Base-by-base conservation (phyloP, 2,797 vertebrate genomes). In the Notolepis coatsorum region DNA sequence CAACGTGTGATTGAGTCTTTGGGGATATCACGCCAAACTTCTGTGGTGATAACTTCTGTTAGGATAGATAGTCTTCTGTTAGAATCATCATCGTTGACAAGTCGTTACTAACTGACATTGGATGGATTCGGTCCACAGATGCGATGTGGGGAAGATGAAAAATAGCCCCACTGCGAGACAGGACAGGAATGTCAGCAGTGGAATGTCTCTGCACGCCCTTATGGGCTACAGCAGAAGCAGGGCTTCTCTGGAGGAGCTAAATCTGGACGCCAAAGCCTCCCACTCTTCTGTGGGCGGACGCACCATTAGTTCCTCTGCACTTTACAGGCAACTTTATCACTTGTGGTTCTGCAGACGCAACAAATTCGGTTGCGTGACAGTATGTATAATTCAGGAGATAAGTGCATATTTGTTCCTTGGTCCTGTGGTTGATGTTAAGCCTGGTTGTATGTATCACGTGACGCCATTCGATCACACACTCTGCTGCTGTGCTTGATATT, bases 351-450 rank as follows among this genome's bases (percentile, higher is more conserved):
- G 75, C 77, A 85, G 64, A 86, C 80, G 79, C 79, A 82, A 84
- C 80, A 79, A 75, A 70, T 77, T 68, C 77, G 67, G 75, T 61
- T 77, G 31, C 72, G 62, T 56, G 65, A 74, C 72, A 73, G 73
- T 65, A 82, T 90, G 75, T 75, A 91, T 91, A 83, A 91, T 91
- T 91, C 79, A 91, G n/a, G n/a, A 30, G 78, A 65, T 77, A 71
- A 86, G 87, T 85, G 84, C 73, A 78, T 65, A 80, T 73, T 84
- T 74, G 54, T 74, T 88, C 84, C 80, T 76, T 53, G 47, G 50
- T 15, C 57, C 72, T 28, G 49, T 54, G 46, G 65, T 31, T 33
- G 30, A 52, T 17, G 30, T 2, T 59, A 25, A 12, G 3, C 24
- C 17, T 30, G 76, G 78, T 83, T 78, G 83, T 67, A 67, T 61